Base-by-base conservation (phyloP, 2,797 vertebrate genomes). In the Linurgus olivaceus region DNA sequence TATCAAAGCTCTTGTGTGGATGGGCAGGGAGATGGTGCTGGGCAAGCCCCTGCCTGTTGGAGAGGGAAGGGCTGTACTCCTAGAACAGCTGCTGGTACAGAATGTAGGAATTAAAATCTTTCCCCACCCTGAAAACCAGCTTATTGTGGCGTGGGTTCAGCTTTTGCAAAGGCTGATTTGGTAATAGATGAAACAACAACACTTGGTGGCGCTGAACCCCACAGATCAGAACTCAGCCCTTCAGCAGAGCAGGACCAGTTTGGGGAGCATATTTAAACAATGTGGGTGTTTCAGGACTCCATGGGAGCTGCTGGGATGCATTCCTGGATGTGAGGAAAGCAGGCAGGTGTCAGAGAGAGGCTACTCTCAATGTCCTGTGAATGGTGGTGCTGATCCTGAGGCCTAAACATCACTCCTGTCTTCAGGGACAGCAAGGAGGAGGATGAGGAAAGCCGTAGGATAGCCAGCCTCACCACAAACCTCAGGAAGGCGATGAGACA, bases 141-240 rank as follows among this genome's bases (percentile, higher is more conserved):
- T 23, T 52, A 50, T 18, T 12, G 37, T 33, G 37, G 45, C 29
- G 35, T 5, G 18, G 10, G 28, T 38, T 65, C 40, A 37, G 15
- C 40, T 83, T 65, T 65, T 66, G 37, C 47, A 47, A 61, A 35
- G 8, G 16, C 6, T 66, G 17, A 66, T 40, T 35, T 50, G 17
- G 31, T 45, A 82, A 48, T 0, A 58, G 48, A 13, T 57, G 25
- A 72, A 67, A 26, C 35, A 48, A 14, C 42, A 45, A 0, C 4
- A 4, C 18, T 28, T 7, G 5, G 48, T 1, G 3, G 25, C 0
- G 1, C 54, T 40, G 50, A 82, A 44, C 35, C 17, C 44, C 35
- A 35, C 15, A 17, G 44, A 24, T 17, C 29, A 18, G 19, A 28
- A 33, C 11, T 40, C 2, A 6, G 9, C 45, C 29, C 13, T 82